Evolutionary conservation across 2,888 invertebrate genomes (phyloP), one percentile per base, ranked within the genome.

Genomic region (Lepidocyrtinus sp.): DNA sequence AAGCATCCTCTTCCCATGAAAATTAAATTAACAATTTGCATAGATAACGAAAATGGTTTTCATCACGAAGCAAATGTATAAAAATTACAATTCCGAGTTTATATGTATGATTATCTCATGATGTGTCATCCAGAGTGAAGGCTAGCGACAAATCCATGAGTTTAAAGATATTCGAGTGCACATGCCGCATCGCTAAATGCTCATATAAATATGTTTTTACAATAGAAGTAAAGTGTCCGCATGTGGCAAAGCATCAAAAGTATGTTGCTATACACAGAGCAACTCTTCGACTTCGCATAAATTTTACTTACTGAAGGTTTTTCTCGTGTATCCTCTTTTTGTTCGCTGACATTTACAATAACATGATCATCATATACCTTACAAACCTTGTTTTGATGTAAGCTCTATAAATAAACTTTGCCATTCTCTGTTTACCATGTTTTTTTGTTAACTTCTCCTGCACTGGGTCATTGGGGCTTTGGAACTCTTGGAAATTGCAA

Each of bases 351-450:
- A 27, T 65, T 36, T 36, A 15, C 36, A 65, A n/a, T n/a, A n/a
- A 2, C 65, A 19, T 65, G n/a, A 65, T n/a, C 36, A 26, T 65
- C 26, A 5, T 67, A 46, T 72, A 72, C 46, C 15, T 19, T 19
- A 59, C 59, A 19, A 59, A 21, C 36, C 36, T 36, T 68, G 25
- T 74, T 22, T 74, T 73, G 67, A 68, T 65, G 78, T 72, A 81
- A 81, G 75, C 81, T 50, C 75, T 81, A 81, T 72, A 81, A 81
- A 81, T 81, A 80, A 78, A 78, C 72, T 67, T 62, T 1, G 5
- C 12, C 12, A 12, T 46, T 19, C 64, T 26, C 50, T 24, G 46
- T n/a, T 63, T 22, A 22, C 24, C 17, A 19, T 69, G 46, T 21
- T 68, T 15, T 3, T 36, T 45, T 17, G 24, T 68, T 25, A 55